phyloP scores from a whole-genome alignment of 2,113 vertebrate genomes.

The Oryzias javanicus region DNA sequence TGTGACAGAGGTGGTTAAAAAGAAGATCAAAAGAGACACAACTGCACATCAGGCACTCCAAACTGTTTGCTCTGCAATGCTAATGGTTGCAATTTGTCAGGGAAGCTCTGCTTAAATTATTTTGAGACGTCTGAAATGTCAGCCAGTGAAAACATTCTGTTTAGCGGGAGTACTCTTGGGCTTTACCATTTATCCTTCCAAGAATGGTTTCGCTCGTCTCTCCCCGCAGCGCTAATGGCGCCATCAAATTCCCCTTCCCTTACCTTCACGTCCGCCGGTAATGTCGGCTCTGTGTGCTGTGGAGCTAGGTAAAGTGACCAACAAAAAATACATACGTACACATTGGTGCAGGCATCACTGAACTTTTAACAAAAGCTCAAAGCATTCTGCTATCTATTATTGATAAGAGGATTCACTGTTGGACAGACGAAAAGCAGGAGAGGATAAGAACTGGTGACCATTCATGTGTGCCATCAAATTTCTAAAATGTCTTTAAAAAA shows the following conservation, averaged over 20 bases:
- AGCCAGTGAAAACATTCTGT: slow-evolving; percentile 27
- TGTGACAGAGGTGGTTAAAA: slow-evolving; percentile 7
- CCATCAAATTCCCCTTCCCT: slow-evolving; percentile 37
- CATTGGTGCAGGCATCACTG: slow-evolving; percentile 27
- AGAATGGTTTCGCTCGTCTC: slow-evolving; percentile 29
- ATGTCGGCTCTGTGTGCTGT: slow-evolving; percentile 23
- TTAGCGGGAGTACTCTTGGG: slow-evolving; percentile 29
- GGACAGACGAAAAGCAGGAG: slow-evolving; percentile 19
- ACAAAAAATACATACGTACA: slow-evolving; percentile 41
- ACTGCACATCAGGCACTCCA: slow-evolving; percentile 29
- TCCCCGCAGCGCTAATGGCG: slow-evolving; percentile 22
- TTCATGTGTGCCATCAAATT: slow-evolving; percentile 1
- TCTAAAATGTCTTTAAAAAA: too few species aligned
- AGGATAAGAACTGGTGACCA: slow-evolving; percentile 14
- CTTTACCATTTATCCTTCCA: slow-evolving; percentile 36
- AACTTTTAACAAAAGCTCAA: slow-evolving; percentile 56
- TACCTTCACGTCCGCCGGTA: slow-evolving; percentile 26
- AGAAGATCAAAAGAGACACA: slow-evolving; percentile 28
- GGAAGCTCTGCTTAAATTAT: slow-evolving; percentile 18
- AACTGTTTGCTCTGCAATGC: slow-evolving; percentile 17
- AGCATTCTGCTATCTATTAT: slow-evolving; percentile 51
- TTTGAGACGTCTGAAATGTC: slow-evolving; percentile 23
- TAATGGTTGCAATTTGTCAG: slow-evolving; percentile 49
- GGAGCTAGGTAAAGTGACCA: slow-evolving; percentile 21
- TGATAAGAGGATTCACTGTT: slow-evolving; percentile 50